Evolutionary conservation across 1,140 invertebrate species (phyloP).

Genomic region (Oedothorax gibbosus): DNA sequence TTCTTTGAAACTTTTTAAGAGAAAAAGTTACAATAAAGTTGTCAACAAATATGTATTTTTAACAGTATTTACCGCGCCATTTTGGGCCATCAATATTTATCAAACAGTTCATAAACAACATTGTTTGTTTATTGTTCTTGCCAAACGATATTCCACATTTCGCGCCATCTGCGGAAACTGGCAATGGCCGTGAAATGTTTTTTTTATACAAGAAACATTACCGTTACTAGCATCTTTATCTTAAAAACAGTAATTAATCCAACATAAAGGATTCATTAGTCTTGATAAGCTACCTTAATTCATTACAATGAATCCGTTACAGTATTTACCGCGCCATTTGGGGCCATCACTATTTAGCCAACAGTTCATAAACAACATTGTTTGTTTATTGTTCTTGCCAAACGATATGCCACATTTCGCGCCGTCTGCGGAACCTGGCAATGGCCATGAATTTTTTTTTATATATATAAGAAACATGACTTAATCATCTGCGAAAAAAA

Average conservation of each 20-base stretch:
- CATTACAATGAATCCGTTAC: neutral
- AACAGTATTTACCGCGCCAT: neutral
- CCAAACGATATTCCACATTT: neutral
- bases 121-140: conserved; percentile 3
- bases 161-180: neutral
- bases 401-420: neutral
- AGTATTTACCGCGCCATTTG: neutral
- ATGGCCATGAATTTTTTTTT: conserved; percentile 23
- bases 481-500: neutral
- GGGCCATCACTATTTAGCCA: neutral
- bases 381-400: neutral
- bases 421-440: conserved; percentile 3
- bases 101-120: neutral
- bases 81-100: neutral
- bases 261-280: no score
- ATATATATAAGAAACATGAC: neutral
- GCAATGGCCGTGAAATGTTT: conserved; percentile 33
- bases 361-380: neutral
- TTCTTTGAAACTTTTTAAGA: no score
- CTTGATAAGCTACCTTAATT: no score
- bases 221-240: no score
- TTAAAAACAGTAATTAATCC: no score
- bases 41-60: neutral
- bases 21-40: no score
- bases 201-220: neutral